Evolutionary conservation across 2,113 vertebrate species (phyloP), one percentile per base, ranked within the genome.

Genomic region (Peucedramus taeniatus): DNA sequence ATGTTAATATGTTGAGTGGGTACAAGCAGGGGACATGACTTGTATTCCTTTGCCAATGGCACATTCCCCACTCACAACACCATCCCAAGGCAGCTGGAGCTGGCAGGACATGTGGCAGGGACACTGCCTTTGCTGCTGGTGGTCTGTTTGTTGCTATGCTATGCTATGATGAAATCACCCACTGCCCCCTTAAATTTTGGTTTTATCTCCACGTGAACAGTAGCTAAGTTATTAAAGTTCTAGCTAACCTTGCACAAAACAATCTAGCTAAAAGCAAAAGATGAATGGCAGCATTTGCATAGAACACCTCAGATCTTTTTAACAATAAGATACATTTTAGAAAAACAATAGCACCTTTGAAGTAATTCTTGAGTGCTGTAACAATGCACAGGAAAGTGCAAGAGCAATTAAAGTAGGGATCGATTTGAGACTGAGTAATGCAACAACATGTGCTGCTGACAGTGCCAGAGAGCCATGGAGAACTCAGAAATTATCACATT

Each of bases 331-430:
- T 50, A 83, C 0, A 0, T 71, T 94, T 89, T 74, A 78, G 59
- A 72, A 96, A 96, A 95, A 94, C 89, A 95, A 56, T 78, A 87
- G 81, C 49, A 89, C 51, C 37, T 85, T 84, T 93, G 74, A 95
- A 92, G 53, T 51, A 81, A 80, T 84, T 76, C 87, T 68, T 64
- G 53, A 91, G 53, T 60, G 80, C 56, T 89, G 1, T 78, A 89
- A 92, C 74, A 87, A 90, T 49, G 64, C 69, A 87, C 35, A 87
- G 69, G 72, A 30, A 95, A 84, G 80, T 64, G 61, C 28, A 70
- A 78, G 47, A 69, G 31, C 93, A 89, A 84, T 94, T 94, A 92
- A 88, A 82, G 81, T 5, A 82, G 35, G 31, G 80, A 92, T 96
- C 10, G 8, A 84, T 87, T 50, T 94, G 53, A 51, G 78, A 65